Evolutionary conservation across 1,140 invertebrate species (phyloP), one percentile per base, ranked within the genome.

Genomic region (Drosophila fuyamai): DNA sequence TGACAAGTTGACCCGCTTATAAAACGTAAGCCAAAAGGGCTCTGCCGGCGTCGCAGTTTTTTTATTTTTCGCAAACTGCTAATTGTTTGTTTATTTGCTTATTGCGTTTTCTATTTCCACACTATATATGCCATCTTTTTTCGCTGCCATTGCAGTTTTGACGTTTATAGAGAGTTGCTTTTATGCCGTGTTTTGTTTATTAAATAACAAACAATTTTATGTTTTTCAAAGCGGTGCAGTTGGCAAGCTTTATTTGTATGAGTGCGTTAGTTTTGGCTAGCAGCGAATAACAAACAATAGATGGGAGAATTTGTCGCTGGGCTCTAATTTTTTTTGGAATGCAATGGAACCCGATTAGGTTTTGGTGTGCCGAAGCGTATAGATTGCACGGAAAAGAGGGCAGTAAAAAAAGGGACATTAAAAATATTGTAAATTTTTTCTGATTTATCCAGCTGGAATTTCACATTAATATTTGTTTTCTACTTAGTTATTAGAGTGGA

Each of bases 1-100:
- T 86, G 83, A 88, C 83, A 88, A 86, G 83, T 83, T 86, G 83
- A 86, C 83, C 83, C 70, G 83, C 76, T 86, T 88, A 74, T 66
- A 66, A 86, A 73, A 79, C 53, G 62, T 29, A 56, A 62, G 44
- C 60, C 43, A 38, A 70, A 71, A 58, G 68, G 68, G 68, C 65
- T 29, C 68, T 50, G 29, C 59, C 71, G 63, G 40, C 58, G 61
- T 67, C 63, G 60, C 74, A 61, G 56, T 48, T n/a, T 54, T 53
- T 23, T 41, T 36, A 23, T 32, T 61, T 80, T 55, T 46, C 18
- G n/a, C 70, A 58, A 59, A 36, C 40, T 68, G 79, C 83, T 88
- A 86, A 86, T 86, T 88, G 76, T 88, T 86, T 81, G 84, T 83
- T 86, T 79, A 83, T 79, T 86, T 86, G 71, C 66, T 50, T 57